Percentiles rank a stretch among this genome's conserved stretches.
Evolutionary conservation across 92 coral and sea anemone genomes (phyloP).

Genomic region (Palythoa grandiflora): DNA sequence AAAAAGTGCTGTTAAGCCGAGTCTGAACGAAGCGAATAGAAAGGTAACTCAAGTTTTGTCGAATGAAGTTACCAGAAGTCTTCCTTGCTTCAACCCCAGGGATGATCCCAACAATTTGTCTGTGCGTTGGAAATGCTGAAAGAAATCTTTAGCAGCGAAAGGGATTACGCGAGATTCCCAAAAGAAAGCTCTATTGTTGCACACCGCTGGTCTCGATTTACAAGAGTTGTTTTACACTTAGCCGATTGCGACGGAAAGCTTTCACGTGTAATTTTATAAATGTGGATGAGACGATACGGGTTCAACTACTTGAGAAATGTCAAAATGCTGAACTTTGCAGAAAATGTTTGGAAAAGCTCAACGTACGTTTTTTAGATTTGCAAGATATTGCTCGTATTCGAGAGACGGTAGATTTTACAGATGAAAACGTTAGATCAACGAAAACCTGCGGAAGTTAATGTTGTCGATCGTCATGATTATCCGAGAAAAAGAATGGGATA

Average conservation of each 20-base stretch:
- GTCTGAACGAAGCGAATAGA: conserved; percentile 14
- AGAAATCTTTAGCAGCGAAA: conserved; percentile 64
- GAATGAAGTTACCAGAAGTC: conserved; percentile 34
- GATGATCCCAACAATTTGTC: conserved; percentile 47
- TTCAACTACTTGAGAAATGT: conserved; percentile 76
- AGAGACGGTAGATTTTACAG: conserved; percentile 61
- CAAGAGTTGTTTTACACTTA: conserved; percentile 65
- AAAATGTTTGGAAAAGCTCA: conserved; percentile 67
- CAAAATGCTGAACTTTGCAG: conserved; percentile 49
- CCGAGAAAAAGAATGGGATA: conserved; percentile 1
- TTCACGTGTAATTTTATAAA: conserved; percentile 60
- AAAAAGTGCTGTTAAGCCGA: conserved; percentile 23
- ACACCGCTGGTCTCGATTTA: conserved; percentile 34
- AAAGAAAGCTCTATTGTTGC: conserved; percentile 42
- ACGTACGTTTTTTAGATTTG: conserved; percentile 44
- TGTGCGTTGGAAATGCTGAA: conserved; percentile 50
- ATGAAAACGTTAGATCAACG: conserved; percentile 38
- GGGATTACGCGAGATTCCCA: conserved; percentile 41
- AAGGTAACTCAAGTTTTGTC: conserved; percentile 20
- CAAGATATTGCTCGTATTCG: conserved; percentile 66
- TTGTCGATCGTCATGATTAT: background rate
- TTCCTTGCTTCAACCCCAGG: conserved; percentile 58
- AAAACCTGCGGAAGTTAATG: conserved; percentile 8
- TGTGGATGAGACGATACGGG: conserved; percentile 68
- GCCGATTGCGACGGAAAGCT: conserved; percentile 67